These are phyloP conservation scores for Drosophila paucipuncta DNA, from an alignment of 2,888 invertebrate genomes.

Conservation along the genomic window DNA sequence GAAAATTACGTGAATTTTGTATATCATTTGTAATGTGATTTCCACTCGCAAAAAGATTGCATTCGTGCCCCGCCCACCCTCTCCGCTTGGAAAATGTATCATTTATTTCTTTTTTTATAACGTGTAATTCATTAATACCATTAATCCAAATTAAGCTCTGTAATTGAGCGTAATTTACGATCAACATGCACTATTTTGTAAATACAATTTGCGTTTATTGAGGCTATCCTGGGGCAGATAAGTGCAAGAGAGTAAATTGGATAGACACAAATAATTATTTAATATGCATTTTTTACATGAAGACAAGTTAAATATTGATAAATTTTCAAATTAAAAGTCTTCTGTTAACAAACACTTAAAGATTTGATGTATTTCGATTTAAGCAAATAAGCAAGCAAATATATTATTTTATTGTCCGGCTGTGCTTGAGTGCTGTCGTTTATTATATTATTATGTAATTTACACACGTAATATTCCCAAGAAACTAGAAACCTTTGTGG, in stretches of 20 bases:
- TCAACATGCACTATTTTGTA: constrained; percentile 4
- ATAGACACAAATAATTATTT: not conserved
- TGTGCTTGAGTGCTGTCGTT: not conserved
- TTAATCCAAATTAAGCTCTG: constrained; percentile 63
- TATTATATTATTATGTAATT: not conserved
- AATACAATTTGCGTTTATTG: not conserved
- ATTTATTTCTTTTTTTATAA: constrained; percentile 63
- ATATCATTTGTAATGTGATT: constrained; percentile 55
- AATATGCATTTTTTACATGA: not conserved
- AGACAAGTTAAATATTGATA: not conserved
- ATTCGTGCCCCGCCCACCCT: not conserved
- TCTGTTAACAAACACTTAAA: not conserved
- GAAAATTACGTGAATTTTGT: constrained; percentile 66
- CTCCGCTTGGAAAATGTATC: constrained; percentile 40
- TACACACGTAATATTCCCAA: not conserved
- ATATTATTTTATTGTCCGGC: not conserved
- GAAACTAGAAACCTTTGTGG: constrained; percentile 12
- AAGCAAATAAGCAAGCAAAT: not conserved
- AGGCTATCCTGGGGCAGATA: not conserved
- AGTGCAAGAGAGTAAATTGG: not conserved
- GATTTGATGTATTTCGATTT: not conserved
- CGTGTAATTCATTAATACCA: constrained; percentile 66
- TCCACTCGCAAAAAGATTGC: not conserved
- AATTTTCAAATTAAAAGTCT: not conserved
- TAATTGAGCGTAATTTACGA: constrained; percentile 43